Evolutionary conservation across 2,797 vertebrate genomes (phyloP).

Genomic region (Peromyscus melanophrys): DNA sequence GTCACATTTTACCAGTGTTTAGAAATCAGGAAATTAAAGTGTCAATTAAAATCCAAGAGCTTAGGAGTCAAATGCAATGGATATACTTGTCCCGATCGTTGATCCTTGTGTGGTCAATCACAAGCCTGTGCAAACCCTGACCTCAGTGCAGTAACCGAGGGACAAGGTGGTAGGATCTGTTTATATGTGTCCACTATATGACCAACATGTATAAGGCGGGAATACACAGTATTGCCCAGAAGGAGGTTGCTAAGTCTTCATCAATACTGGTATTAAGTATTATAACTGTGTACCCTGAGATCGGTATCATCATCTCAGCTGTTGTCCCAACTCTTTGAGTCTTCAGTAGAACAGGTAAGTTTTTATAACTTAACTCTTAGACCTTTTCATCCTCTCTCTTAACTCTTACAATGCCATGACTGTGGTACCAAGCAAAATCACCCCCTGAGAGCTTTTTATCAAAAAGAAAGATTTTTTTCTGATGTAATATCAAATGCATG

Average conservation of each 20-base stretch:
- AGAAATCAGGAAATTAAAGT: neutral
- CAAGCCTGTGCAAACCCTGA: neutral
- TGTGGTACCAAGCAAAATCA: neutral
- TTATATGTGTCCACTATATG: neutral
- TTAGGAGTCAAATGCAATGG: slow-evolving; percentile 24
- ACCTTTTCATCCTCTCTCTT: neutral
- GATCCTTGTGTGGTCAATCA: neutral
- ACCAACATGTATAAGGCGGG: neutral
- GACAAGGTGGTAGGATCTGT: fast-evolving
- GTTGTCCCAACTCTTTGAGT: neutral
- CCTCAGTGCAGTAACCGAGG: neutral
- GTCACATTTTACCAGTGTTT: neutral
- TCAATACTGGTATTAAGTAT: neutral
- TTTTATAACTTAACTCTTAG: neutral
- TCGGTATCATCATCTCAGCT: neutral
- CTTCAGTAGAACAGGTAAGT: neutral
- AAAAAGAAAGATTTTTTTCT: neutral
- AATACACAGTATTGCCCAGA: neutral
- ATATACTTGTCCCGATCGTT: neutral
- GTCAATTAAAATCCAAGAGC: neutral
- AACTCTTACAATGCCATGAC: neutral
- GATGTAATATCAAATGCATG: neutral
- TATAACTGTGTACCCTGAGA: neutral
- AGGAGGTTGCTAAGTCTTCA: neutral
- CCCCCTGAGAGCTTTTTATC: neutral